Conservation (phyloP, 2,888 invertebrate species). For the Melanchra persicariae region DNA sequence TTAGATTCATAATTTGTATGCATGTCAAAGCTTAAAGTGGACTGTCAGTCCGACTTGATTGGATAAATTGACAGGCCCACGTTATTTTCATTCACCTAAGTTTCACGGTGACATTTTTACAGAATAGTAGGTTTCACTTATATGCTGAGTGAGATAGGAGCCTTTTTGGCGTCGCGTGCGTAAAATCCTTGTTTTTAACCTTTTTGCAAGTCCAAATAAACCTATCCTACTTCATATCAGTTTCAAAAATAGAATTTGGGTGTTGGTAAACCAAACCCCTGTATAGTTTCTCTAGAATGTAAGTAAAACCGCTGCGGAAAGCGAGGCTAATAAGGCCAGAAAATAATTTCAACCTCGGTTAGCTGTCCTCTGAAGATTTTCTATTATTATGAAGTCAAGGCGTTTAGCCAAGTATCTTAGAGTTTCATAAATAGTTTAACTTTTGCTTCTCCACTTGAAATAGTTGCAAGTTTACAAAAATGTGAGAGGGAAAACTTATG, state of each 20-base stretch:
- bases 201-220: no score
- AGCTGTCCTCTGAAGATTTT: conserved; percentile 31
- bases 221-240: no score
- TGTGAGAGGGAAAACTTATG: background rate
- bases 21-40: no score
- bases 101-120: no score
- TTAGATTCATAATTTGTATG: no score
- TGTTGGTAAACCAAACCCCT: background rate
- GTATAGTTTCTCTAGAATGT: background rate
- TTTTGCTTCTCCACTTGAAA: conserved; percentile 20
- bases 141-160: no score
- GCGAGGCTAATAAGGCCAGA: background rate
- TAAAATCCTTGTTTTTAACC: no score
- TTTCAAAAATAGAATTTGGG: background rate
- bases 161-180: no score
- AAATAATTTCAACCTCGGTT: conserved; percentile 15
- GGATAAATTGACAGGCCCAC: no score
- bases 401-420: conserved; percentile 31
- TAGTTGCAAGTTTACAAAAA: background rate
- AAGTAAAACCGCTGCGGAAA: background rate
- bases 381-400: conserved; percentile 20
- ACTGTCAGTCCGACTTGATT: no score
- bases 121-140: no score
- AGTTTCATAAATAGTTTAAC: conserved; percentile 31
- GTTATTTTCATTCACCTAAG: no score